Evolutionary conservation across 2,888 invertebrate genomes (phyloP), one percentile per base, ranked within the genome.

Genomic region (Lagria hirta): DNA sequence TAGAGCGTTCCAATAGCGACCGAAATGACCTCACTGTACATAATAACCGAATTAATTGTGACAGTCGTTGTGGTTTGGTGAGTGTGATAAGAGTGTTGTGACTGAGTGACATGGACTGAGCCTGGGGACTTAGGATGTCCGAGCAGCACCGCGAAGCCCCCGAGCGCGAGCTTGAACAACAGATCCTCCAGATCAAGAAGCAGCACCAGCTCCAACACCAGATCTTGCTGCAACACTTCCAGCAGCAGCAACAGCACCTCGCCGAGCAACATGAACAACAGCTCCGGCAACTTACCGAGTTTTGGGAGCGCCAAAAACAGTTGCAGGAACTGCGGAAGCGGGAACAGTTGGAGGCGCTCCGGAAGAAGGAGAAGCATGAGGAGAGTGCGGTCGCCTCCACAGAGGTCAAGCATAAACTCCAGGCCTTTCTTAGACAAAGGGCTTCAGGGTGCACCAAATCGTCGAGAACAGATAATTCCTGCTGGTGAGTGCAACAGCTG

Each of bases 331-430:
- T 77, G 48, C 78, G 84, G 61, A 89, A 92, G 71, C 80, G 90
- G 49, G 90, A 92, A 68, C 79, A 86, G 61, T 78, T 89, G 55
- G 91, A 93, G 64, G 86, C 88, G 54, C 78, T 94, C 61, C 83
- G 89, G 66, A 92, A 93, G 74, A 94, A 95, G 71, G 92, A 94
- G 72, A 93, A 93, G 71, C 88, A 89, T 68, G 93, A 94, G 71
- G 92, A 93, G 75, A 94, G 94, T 75, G 96, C 96, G 41, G 88
- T 94, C 64, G 96, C 97, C 54, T 96, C 95, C 54, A 86, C 90
- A 12, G 95, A 95, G 74, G 97, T 97, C 66, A 97, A 96, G 72
- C 93, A 93, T 75, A 90, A 92, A 66, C 78, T 96, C 60, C 93
- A 93, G 81, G 92, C 87, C 49, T 72, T 72, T 55, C 60, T 72